These are phyloP conservation scores for Macrotus californicus DNA, from an alignment of 2,113 vertebrate genomes.

Conservation along the genomic window DNA sequence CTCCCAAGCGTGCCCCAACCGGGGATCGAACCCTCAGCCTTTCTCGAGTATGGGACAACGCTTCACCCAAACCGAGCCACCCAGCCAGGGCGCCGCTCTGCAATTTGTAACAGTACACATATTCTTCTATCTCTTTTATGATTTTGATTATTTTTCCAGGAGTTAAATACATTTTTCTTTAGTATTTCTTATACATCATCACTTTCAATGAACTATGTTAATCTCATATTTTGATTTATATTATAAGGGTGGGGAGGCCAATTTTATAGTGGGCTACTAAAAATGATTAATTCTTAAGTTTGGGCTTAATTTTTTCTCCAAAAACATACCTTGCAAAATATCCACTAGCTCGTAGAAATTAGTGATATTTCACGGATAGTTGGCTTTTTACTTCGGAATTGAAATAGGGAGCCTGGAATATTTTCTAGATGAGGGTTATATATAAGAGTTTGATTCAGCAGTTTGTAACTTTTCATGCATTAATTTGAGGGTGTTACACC, in stretches of 20 bases:
- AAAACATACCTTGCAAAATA: neutral
- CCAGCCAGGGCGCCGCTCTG: too few species aligned
- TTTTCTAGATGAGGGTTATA: neutral
- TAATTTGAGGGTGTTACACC: neutral
- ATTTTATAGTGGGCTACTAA: neutral
- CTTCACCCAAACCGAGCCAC: too few species aligned
- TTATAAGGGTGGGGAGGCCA: neutral
- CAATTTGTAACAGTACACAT: neutral
- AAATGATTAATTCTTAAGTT: neutral
- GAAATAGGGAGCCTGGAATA: neutral
- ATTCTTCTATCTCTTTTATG: neutral
- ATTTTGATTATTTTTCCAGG: neutral
- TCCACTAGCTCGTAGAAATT: neutral
- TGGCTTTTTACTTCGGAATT: neutral
- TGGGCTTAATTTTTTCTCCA: neutral
- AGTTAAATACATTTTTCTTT: neutral
- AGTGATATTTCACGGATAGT: neutral
- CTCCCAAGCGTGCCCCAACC: too few species aligned
- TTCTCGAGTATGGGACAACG: too few species aligned
- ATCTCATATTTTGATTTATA: slow-evolving; percentile 2
- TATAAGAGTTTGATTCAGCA: slow-evolving; percentile 1
- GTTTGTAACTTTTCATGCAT: neutral
- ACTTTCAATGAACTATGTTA: neutral
- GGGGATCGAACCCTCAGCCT: too few species aligned
- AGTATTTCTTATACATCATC: neutral